A percentile compares a stretch with the other conserved stretches of the same genome.
Evolutionary conservation across 2,797 vertebrate genomes (phyloP).

Genomic region (Chloroceryle inda): DNA sequence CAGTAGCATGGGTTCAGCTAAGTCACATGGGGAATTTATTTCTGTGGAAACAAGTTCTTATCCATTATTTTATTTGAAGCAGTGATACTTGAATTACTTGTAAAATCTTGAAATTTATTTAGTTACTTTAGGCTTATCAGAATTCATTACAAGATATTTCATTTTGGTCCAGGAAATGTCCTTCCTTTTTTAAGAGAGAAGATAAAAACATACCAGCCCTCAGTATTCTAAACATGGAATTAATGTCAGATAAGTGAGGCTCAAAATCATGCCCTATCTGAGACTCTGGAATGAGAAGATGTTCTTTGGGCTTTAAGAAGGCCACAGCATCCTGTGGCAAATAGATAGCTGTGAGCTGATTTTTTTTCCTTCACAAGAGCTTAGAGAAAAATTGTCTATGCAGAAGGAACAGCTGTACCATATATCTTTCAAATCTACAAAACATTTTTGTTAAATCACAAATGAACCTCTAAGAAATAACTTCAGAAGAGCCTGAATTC

Average conservation of each 20-base stretch:
- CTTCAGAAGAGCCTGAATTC: conserved; percentile 54
- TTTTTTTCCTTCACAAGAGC: conserved; percentile 20
- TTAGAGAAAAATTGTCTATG: conserved; percentile 24
- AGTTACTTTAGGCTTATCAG: conserved; percentile 68
- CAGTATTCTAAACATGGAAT: conserved; percentile 78
- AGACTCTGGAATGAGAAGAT: conserved; percentile 43
- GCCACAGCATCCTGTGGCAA: neutral
- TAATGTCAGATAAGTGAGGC: conserved; percentile 71
- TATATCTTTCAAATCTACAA: conserved; percentile 71
- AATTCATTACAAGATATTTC: conserved; percentile 52
- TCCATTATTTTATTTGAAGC: conserved; percentile 53
- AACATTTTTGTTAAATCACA: conserved; percentile 25
- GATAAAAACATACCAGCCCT: conserved; percentile 79
- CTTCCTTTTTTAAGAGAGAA: conserved; percentile 60
- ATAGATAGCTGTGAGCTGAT: neutral
- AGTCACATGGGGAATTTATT: conserved; percentile 28
- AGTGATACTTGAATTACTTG: conserved; percentile 70
- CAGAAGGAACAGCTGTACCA: conserved; percentile 75
- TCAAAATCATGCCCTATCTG: conserved; percentile 65
- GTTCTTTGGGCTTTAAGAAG: conserved; percentile 48
- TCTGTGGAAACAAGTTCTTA: conserved; percentile 53
- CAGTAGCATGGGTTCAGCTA: neutral
- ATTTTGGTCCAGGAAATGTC: conserved; percentile 43
- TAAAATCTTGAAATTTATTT: conserved; percentile 71
- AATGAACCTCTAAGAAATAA: conserved; percentile 55